Conservation (phyloP, 2,113 vertebrate genomes). For the Phycodurus eques region DNA sequence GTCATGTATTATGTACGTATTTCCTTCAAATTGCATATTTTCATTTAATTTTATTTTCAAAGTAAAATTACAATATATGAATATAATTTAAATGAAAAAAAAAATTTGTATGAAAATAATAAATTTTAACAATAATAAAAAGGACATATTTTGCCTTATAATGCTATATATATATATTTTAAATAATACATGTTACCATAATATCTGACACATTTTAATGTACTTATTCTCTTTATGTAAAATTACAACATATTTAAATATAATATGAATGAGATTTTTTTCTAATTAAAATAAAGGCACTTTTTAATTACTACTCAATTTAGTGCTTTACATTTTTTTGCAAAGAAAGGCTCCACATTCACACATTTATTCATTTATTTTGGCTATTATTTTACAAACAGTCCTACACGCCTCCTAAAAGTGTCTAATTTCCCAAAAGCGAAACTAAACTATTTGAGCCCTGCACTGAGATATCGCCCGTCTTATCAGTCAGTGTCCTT, state of each 20-base stretch:
- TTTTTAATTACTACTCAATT: neutral
- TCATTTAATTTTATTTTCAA: too few species aligned
- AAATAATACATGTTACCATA: too few species aligned
- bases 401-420: neutral
- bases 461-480: slow-evolving; percentile 22
- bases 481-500: slow-evolving; percentile 40
- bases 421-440: neutral
- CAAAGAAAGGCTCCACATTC: neutral
- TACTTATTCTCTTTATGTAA: neutral
- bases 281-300: neutral
- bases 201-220: too few species aligned
- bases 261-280: neutral
- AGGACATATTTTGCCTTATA: neutral
- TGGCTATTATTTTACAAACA: neutral
- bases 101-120: too few species aligned
- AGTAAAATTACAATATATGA: too few species aligned
- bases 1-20: too few species aligned
- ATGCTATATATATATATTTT: neutral
- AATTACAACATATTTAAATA: neutral
- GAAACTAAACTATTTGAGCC: neutral
- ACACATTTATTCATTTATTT: neutral
- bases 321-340: too few species aligned
- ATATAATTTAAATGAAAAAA: too few species aligned
- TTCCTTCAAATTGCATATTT: too few species aligned
- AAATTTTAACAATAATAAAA: neutral